These are phyloP conservation scores for Urocyon cinereoargenteus DNA, from an alignment of 2,797 vertebrate species.

Conservation along the genomic window DNA sequence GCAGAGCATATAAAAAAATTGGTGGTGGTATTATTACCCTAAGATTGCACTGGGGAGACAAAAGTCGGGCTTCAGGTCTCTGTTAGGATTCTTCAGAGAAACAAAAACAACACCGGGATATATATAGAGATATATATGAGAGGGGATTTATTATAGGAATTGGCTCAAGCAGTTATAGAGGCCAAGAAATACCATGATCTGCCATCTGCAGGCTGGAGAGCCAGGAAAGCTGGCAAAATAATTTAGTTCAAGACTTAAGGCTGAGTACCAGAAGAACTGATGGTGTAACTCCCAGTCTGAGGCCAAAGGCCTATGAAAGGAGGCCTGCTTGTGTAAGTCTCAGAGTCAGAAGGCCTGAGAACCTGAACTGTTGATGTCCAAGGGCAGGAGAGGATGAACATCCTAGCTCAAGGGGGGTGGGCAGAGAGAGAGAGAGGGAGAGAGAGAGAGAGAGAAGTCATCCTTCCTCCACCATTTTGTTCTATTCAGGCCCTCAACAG, in stretches of 20 bases:
- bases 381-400: background rate
- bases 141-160: background rate
- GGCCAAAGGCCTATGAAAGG: background rate
- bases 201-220: background rate
- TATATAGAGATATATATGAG: background rate
- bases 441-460: background rate
- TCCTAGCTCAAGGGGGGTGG: background rate
- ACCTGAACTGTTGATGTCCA: background rate
- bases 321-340: background rate
- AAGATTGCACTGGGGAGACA: background rate
- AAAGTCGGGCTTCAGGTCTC: background rate
- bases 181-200: background rate
- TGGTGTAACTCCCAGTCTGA: background rate
- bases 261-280: background rate
- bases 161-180: background rate
- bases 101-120: background rate
- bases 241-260: background rate
- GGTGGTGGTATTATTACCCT: background rate
- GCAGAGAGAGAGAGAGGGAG: background rate
- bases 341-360: background rate
- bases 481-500: background rate
- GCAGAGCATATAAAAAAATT: background rate
- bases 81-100: background rate
- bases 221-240: background rate
- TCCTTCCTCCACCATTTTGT: background rate